Evolutionary conservation across 2,113 vertebrate genomes (phyloP).

Genomic region (Cairina moschata): DNA sequence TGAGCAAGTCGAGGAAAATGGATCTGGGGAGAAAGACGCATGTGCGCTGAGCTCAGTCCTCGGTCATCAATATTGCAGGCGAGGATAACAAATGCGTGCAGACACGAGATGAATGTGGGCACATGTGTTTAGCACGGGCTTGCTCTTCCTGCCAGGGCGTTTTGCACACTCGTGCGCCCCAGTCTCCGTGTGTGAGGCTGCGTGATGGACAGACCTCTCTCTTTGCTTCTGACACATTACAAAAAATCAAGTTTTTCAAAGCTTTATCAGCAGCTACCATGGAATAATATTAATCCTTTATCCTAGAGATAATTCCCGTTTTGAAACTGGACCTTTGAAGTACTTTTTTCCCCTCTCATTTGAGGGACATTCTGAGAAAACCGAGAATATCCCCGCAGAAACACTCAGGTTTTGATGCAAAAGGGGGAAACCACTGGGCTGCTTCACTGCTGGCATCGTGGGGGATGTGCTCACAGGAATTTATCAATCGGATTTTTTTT

Average conservation of each 20-base stretch:
- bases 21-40: background rate
- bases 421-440: background rate
- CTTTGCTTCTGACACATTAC: background rate
- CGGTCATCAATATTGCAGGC: conserved; percentile 30
- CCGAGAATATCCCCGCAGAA: background rate
- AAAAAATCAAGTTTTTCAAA: background rate
- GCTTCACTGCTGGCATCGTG: rapidly evolving
- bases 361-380: background rate
- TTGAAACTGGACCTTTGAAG: background rate
- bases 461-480: background rate
- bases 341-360: rapidly evolving
- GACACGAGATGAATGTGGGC: background rate
- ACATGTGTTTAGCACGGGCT: background rate
- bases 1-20: background rate
- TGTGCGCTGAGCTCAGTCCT: background rate
- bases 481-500: background rate
- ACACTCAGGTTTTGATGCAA: background rate
- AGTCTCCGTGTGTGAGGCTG: background rate
- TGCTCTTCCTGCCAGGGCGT: background rate
- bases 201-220: background rate
- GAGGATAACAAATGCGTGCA: conserved; percentile 9
- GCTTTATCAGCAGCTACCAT: background rate
- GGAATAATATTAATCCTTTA: background rate
- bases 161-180: rapidly evolving
- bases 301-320: background rate